Conservation (phyloP, 1,140 invertebrate species). For the Pogonomyrmex californicus region DNA sequence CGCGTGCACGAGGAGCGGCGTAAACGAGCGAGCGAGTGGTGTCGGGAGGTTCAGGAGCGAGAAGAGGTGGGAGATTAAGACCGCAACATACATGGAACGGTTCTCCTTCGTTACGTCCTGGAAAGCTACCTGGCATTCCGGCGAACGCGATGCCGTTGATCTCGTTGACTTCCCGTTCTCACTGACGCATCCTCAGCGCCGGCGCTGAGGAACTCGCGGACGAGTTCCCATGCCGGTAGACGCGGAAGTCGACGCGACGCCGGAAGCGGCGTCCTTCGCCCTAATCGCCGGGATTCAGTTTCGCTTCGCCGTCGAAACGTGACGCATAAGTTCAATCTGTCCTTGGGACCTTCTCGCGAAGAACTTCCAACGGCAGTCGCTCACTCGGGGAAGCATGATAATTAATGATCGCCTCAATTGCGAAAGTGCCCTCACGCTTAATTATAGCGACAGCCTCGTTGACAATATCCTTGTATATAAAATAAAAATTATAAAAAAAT, state of each 20-base stretch:
- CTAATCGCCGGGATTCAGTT: background rate
- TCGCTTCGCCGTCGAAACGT: background rate
- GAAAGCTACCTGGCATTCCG: conserved; percentile 54
- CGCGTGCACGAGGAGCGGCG: conserved; percentile 18
- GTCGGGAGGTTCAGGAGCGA: conserved; percentile 10
- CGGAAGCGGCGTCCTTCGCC: conserved; percentile 28
- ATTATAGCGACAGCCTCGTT: background rate
- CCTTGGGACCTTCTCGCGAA: conserved; percentile 12
- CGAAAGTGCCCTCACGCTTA: background rate
- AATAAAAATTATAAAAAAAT: background rate
- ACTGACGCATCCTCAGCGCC: conserved; percentile 20
- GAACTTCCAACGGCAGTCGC: background rate
- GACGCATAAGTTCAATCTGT: background rate
- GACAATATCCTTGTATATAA: too few species aligned
- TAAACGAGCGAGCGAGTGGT: conserved; percentile 13
- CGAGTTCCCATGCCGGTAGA: background rate
- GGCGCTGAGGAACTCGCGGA: background rate
- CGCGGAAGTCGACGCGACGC: conserved; percentile 13
- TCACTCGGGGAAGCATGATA: background rate
- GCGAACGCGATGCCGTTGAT: conserved; percentile 55
- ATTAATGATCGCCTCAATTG: background rate
- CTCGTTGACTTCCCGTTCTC: conserved; percentile 39
- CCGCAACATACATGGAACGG: conserved; percentile 49
- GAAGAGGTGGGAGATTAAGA: conserved; percentile 49
- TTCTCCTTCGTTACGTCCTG: conserved; percentile 56